A percentile compares a stretch with the other conserved stretches of the same genome.
phyloP scores from a whole-genome alignment of 1,140 invertebrate species.

The Papilio machaon region DNA sequence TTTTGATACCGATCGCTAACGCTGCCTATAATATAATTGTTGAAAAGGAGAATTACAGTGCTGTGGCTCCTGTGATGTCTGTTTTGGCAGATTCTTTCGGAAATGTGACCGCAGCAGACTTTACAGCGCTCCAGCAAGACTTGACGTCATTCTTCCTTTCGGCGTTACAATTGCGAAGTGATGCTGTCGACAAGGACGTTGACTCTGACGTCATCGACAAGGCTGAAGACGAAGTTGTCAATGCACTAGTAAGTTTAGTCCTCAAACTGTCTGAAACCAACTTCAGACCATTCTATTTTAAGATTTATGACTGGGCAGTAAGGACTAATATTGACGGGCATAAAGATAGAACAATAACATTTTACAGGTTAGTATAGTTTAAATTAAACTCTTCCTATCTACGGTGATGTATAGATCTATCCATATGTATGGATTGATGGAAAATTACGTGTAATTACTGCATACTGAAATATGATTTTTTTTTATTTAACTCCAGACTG shows the following conservation, averaged over 20 bases:
- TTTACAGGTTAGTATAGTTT: constrained; percentile 85
- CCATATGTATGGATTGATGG: neutral
- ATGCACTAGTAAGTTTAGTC: constrained; percentile 89
- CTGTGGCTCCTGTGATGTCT: constrained; percentile 87
- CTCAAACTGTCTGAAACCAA: constrained; percentile 93
- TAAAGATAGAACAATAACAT: constrained; percentile 87
- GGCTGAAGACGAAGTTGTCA: constrained; percentile 88
- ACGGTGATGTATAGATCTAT: neutral
- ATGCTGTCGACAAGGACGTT: constrained; percentile 65
- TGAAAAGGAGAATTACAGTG: constrained; percentile 82
- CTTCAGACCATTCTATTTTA: constrained; percentile 93
- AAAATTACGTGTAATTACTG: neutral
- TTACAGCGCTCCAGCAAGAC: constrained; percentile 85
- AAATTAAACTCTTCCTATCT: neutral
- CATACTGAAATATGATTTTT: neutral
- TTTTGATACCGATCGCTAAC: constrained; percentile 89
- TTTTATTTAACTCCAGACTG: constrained; percentile 80
- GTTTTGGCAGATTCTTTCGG: constrained; percentile 88
- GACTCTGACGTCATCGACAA: constrained; percentile 66
- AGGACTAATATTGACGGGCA: constrained; percentile 82
- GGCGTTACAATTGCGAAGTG: constrained; percentile 87
- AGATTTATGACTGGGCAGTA: constrained; percentile 93
- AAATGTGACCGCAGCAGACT: constrained; percentile 83
- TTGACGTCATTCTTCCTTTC: constrained; percentile 89
- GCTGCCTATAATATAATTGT: constrained; percentile 86